Evolutionary conservation across 2,888 invertebrate genomes (phyloP).

Genomic region (Tricholauxania praeusta): DNA sequence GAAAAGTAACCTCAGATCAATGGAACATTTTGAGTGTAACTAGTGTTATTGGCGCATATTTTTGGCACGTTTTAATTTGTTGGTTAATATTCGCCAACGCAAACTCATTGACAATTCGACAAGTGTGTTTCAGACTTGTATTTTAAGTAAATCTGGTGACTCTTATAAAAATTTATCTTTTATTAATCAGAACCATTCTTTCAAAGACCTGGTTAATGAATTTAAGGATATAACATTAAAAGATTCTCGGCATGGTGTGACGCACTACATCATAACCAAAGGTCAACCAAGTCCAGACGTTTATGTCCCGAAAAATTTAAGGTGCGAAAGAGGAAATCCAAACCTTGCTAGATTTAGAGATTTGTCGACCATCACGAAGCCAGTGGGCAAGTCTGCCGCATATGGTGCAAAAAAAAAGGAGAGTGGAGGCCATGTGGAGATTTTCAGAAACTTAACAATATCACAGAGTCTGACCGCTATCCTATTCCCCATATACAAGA

Average conservation of each 20-base stretch:
- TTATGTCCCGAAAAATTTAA: conserved; percentile 29
- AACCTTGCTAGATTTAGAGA: too few relatives aligned
- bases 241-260: neutral
- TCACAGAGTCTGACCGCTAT: conserved; percentile 38
- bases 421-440: conserved; percentile 31
- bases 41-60: too few relatives aligned
- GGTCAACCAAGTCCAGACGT: conserved; percentile 11
- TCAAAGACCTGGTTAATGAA: too few relatives aligned
- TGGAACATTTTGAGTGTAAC: too few relatives aligned
- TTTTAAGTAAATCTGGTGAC: too few relatives aligned
- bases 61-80: too few relatives aligned
- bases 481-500: conserved; percentile 38
- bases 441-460: conserved; percentile 25
- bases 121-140: too few relatives aligned
- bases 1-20: too few relatives aligned
- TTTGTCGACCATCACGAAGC: conserved; percentile 4
- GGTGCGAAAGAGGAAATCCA: conserved; percentile 43
- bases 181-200: too few relatives aligned
- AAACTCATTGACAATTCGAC: too few relatives aligned
- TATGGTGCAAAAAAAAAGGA: conserved; percentile 17
- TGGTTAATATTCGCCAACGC: too few relatives aligned
- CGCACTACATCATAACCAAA: conserved; percentile 37
- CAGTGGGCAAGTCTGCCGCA: conserved; percentile 34
- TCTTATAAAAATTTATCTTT: too few relatives aligned
- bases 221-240: rapidly evolving